These are phyloP conservation scores for Mimas tiliae DNA, from an alignment of 2,888 invertebrate species.

Conservation along the genomic window DNA sequence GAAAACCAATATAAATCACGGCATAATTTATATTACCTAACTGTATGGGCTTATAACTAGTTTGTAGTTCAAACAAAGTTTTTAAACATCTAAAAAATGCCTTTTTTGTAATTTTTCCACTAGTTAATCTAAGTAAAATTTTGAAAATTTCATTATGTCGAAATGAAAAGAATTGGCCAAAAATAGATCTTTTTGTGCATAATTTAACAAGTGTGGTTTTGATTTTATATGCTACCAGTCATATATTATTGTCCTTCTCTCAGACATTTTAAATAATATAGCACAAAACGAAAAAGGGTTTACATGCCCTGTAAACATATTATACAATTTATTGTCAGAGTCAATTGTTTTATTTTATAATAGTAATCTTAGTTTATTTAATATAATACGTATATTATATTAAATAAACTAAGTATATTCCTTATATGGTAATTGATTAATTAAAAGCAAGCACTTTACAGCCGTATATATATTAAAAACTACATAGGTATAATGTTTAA, in stretches of 20 bases:
- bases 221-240: slow-evolving; percentile 47
- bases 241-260: slow-evolving; percentile 47
- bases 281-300: background rate
- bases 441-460: background rate
- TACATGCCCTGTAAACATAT: background rate
- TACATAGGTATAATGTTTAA: background rate
- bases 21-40: no score
- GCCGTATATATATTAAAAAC: background rate
- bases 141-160: background rate
- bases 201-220: slow-evolving; percentile 52
- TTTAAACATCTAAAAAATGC: no score
- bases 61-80: no score
- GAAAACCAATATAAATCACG: no score
- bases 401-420: background rate
- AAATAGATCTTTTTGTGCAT: slow-evolving; percentile 40
- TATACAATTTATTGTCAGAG: slow-evolving; percentile 16
- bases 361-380: no score
- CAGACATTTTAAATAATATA: background rate
- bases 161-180: slow-evolving; percentile 4
- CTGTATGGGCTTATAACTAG: no score
- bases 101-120: no score
- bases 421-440: background rate
- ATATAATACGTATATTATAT: background rate
- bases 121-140: background rate
- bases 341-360: background rate